These are phyloP conservation scores for Chanos chanos DNA, from an alignment of 2,797 vertebrate species.

Conservation along the genomic window DNA sequence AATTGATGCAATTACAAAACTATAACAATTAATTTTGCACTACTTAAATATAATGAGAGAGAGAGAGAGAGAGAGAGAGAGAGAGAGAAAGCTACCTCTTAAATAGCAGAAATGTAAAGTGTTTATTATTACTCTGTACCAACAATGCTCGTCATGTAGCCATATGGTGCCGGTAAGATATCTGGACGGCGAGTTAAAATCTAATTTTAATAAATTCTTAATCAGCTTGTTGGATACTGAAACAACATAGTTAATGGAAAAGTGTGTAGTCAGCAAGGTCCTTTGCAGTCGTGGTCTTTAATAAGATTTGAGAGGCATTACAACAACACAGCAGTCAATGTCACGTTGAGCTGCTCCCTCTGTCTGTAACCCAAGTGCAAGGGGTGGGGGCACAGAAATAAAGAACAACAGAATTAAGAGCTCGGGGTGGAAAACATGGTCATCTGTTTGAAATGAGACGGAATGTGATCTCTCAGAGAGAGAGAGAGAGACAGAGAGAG, in stretches of 20 bases:
- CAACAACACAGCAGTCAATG: constrained; percentile 79
- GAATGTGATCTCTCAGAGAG: constrained; percentile 81
- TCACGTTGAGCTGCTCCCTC: constrained; percentile 74
- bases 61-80: too few species aligned
- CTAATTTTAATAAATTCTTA: constrained; percentile 81
- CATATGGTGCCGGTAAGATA: constrained; percentile 70
- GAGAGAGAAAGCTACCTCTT: too few species aligned
- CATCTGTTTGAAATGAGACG: constrained; percentile 79
- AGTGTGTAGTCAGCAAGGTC: constrained; percentile 81
- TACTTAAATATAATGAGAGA: too few species aligned
- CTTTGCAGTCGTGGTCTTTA: constrained; percentile 77
- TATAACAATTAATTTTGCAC: too few species aligned
- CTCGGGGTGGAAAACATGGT: constrained; percentile 72
- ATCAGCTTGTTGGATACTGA: constrained; percentile 75
- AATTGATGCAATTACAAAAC: too few species aligned
- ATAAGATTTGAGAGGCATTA: constrained; percentile 84
- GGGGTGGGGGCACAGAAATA: constrained; percentile 42
- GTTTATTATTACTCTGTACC: constrained; percentile 55
- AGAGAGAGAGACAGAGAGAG: background rate
- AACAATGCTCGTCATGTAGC: constrained; percentile 58
- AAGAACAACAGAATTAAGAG: constrained; percentile 64
- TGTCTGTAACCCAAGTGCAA: constrained; percentile 69
- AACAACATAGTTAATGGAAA: constrained; percentile 76
- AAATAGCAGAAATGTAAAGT: constrained; percentile 36
- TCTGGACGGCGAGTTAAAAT: constrained; percentile 70